phyloP scores from a whole-genome alignment of 1,140 invertebrate species.

The Homalodisca vitripennis region DNA sequence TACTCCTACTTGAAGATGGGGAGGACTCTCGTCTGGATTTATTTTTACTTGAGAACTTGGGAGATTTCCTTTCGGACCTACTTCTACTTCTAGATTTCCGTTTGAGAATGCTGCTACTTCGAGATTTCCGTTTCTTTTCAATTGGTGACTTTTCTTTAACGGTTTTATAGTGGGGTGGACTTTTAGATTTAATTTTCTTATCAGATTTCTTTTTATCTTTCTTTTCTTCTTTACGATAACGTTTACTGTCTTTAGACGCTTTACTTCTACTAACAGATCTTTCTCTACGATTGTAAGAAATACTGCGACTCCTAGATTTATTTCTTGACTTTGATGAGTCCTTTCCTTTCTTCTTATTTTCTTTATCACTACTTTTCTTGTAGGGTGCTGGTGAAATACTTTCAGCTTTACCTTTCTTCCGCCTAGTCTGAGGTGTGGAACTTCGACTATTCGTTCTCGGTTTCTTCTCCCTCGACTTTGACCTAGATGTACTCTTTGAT shows the following conservation, averaged over 20 bases:
- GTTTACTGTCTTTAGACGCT: not conserved
- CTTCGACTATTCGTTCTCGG: not conserved
- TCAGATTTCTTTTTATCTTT: slow-evolving; percentile 13
- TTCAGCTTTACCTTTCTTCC: not conserved
- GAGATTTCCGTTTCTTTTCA: slow-evolving; percentile 10
- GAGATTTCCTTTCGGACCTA: not conserved
- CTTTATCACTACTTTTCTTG: not conserved
- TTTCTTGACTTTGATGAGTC: not conserved
- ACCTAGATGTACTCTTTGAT: slow-evolving; percentile 26
- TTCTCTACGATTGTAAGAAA: slow-evolving; percentile 9
- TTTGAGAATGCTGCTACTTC: slow-evolving; percentile 21
- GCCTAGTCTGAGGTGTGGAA: not conserved
- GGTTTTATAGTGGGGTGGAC: not conserved
- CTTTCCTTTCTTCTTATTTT: not conserved
- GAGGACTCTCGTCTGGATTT: not conserved
- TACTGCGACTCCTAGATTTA: slow-evolving; percentile 14
- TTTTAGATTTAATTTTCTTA: slow-evolving; percentile 15
- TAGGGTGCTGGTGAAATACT: not conserved
- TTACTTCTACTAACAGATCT: not conserved
- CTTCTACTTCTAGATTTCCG: slow-evolving; percentile 12
- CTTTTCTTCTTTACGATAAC: not conserved
- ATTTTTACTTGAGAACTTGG: not conserved
- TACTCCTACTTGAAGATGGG: not conserved
- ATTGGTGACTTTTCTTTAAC: not conserved
- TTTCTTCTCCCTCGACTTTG: slow-evolving; percentile 26